Percentiles rank a stretch among this genome's conserved stretches.
These are phyloP conservation scores for Pinna nobilis DNA, from an alignment of 1,140 invertebrate genomes.

Conservation along the genomic window DNA sequence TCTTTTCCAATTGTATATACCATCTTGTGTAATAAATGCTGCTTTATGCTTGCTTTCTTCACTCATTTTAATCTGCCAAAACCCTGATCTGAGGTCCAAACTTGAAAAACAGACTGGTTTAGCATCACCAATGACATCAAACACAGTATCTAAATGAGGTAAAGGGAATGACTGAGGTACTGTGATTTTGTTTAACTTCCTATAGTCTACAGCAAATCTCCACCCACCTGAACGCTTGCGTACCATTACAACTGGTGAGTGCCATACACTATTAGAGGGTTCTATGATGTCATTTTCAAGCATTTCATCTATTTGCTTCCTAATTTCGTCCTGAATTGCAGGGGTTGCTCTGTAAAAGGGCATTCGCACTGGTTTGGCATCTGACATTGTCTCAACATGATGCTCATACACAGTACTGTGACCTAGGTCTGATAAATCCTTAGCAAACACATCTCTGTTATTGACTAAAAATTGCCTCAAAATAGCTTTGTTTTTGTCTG, in stretches of 20 bases:
- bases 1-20: slow-evolving; percentile 38
- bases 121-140: slow-evolving; percentile 36
- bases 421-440: neutral
- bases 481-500: too few relatives aligned
- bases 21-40: slow-evolving; percentile 49
- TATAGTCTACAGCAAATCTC: slow-evolving; percentile 24
- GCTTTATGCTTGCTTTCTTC: slow-evolving; percentile 29
- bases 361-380: neutral
- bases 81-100: slow-evolving; percentile 29
- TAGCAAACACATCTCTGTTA: neutral
- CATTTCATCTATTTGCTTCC: slow-evolving; percentile 27
- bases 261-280: slow-evolving; percentile 26
- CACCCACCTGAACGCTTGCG: slow-evolving; percentile 18
- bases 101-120: slow-evolving; percentile 35
- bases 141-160: slow-evolving; percentile 27
- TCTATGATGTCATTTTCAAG: slow-evolving; percentile 30
- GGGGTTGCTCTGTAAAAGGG: neutral
- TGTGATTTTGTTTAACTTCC: slow-evolving; percentile 22
- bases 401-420: neutral
- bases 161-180: slow-evolving; percentile 27
- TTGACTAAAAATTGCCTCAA: neutral
- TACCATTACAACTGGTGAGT: slow-evolving; percentile 30
- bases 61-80: slow-evolving; percentile 40
- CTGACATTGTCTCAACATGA: neutral
- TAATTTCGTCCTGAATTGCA: neutral